Conservation (phyloP, 2,797 vertebrate species). For the Argentina silus region DNA sequence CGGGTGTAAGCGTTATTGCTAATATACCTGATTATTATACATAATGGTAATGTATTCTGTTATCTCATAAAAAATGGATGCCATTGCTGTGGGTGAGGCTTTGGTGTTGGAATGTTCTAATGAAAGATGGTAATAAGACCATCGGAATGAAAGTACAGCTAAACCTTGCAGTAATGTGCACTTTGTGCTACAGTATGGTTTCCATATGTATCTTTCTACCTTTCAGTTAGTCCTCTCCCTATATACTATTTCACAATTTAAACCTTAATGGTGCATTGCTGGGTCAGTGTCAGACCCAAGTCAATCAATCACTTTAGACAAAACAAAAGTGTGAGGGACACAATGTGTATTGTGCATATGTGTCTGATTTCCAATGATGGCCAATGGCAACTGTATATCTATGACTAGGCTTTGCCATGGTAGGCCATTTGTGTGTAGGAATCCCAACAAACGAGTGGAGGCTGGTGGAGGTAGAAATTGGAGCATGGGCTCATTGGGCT, state of each 20-base stretch:
- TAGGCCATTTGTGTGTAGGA: too few relatives aligned
- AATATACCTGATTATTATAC: slow-evolving; percentile 53
- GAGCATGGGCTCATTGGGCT: neutral
- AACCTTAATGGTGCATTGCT: neutral
- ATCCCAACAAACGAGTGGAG: too few relatives aligned
- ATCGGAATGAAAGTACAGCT: neutral
- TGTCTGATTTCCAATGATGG: too few relatives aligned
- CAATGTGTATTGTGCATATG: too few relatives aligned
- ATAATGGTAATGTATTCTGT: slow-evolving; percentile 44
- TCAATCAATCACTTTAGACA: neutral
- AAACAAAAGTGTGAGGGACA: too few relatives aligned
- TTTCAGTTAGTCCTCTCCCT: neutral
- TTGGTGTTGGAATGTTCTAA: slow-evolving; percentile 8
- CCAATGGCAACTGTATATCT: too few relatives aligned
- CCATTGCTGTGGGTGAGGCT: slow-evolving; percentile 34
- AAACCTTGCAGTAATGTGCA: neutral
- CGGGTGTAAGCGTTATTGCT: slow-evolving; percentile 43
- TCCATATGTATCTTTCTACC: neutral
- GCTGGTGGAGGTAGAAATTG: too few relatives aligned
- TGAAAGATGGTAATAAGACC: neutral
- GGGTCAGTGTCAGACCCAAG: neutral
- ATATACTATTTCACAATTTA: neutral
- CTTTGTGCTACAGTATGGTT: neutral
- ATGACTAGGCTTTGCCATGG: too few relatives aligned
- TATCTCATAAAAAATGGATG: slow-evolving; percentile 47